Percentiles rank a stretch among this genome's conserved stretches.
Conservation (phyloP, 1,140 invertebrate genomes). For the Ylistrum balloti region DNA sequence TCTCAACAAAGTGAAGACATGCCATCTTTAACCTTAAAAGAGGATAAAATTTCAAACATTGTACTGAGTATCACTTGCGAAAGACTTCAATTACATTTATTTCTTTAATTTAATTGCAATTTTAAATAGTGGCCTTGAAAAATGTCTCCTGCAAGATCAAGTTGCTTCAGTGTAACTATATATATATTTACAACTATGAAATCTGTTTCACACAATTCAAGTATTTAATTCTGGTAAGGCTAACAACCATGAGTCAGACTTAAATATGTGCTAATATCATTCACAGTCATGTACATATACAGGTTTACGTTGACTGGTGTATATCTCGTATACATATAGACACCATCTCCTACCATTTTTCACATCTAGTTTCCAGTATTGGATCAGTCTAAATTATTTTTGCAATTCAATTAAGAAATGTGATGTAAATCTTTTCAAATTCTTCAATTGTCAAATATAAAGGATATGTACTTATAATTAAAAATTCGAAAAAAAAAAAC, state of each 20-base stretch:
- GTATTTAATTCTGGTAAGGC: not conserved
- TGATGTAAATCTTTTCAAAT: too few species aligned
- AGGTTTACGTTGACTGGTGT: not conserved
- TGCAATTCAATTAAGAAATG: too few species aligned
- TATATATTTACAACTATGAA: too few species aligned
- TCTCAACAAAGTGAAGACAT: not conserved
- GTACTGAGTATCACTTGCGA: not conserved
- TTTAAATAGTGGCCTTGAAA: not conserved
- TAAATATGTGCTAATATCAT: not conserved
- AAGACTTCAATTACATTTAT: not conserved
- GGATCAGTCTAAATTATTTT: too few species aligned
- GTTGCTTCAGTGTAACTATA: not conserved
- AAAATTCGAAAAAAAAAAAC: too few species aligned
- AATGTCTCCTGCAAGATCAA: not conserved
- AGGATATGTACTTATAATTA: too few species aligned
- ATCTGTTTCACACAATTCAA: not conserved
- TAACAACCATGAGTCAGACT: not conserved
- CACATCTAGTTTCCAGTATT: too few species aligned
- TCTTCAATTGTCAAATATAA: too few species aligned
- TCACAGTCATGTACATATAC: not conserved
- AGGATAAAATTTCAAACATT: constrained; percentile 31
- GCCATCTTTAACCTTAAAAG: not conserved
- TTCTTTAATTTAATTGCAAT: not conserved
- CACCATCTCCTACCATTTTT: too few species aligned
- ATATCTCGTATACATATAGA: too few species aligned